These are phyloP conservation scores for Pyrrhia umbra DNA, from an alignment of 2,888 invertebrate species.

Conservation along the genomic window DNA sequence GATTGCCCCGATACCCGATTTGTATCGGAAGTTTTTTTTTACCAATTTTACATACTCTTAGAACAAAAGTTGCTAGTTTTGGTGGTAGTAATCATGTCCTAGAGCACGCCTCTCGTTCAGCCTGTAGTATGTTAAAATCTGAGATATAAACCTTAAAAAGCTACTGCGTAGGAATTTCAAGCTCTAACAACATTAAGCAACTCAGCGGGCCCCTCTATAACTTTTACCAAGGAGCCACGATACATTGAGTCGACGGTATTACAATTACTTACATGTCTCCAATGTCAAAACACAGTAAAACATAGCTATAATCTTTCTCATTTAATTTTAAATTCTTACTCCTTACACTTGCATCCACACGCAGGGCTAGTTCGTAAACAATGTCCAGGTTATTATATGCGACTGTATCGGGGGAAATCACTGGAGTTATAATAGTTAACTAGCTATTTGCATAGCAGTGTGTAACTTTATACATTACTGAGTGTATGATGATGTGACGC, in stretches of 20 bases:
- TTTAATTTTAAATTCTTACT: constrained; percentile 44
- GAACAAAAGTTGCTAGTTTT: too few species aligned
- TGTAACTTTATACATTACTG: constrained; percentile 58
- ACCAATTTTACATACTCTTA: too few species aligned
- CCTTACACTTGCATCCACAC: constrained; percentile 22
- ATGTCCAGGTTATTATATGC: constrained; percentile 39
- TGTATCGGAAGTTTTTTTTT: too few species aligned
- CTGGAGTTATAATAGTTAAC: constrained; percentile 48
- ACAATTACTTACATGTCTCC: constrained; percentile 9
- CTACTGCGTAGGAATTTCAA: neutral
- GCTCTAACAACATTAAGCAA: neutral
- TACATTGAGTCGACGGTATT: constrained; percentile 19
- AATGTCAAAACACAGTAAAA: constrained; percentile 37
- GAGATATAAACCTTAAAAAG: neutral
- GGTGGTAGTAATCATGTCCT: too few species aligned
- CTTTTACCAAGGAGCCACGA: neutral
- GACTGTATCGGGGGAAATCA: constrained; percentile 52
- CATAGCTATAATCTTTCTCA: constrained; percentile 40
- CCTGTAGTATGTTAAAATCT: too few species aligned
- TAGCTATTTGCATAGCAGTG: constrained; percentile 49
- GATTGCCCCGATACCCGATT: too few species aligned
- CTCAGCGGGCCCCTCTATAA: neutral
- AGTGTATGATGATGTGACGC: constrained; percentile 30
- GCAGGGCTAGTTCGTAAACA: constrained; percentile 50
- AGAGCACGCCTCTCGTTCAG: too few species aligned